Percentiles rank a stretch among this genome's conserved stretches.
These are phyloP conservation scores for Argyrosomus regius DNA, from an alignment of 2,797 vertebrate species.

Conservation along the genomic window DNA sequence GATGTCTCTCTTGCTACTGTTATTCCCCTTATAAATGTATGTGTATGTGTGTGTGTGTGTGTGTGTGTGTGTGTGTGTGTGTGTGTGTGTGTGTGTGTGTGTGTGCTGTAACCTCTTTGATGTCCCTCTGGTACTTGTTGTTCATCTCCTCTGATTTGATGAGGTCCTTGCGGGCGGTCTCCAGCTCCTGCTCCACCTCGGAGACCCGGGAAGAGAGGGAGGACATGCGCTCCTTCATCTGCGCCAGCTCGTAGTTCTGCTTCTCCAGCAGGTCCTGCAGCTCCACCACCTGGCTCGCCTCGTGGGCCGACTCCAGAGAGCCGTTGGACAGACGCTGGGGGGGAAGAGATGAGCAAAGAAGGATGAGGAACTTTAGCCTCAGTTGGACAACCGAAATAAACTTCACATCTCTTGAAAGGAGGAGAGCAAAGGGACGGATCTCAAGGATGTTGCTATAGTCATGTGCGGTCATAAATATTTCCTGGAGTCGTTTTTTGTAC, in stretches of 20 bases:
- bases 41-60: conserved; percentile 8
- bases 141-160: conserved; percentile 99
- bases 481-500: neutral
- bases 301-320: conserved; percentile 94
- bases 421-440: neutral
- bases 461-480: neutral
- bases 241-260: conserved; percentile 98
- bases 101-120: conserved; percentile 91
- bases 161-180: conserved; percentile 97
- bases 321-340: conserved; percentile 95
- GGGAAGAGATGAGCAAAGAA: neutral
- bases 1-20: conserved; percentile 56
- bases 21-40: conserved; percentile 34
- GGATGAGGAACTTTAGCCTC: neutral
- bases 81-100: conserved; percentile 7
- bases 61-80: conserved; percentile 6
- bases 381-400: neutral
- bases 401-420: neutral
- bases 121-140: conserved; percentile 98
- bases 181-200: conserved; percentile 98
- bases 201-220: conserved; percentile 94
- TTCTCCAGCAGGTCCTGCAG: conserved; percentile 98
- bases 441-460: neutral
- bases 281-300: conserved; percentile 95
- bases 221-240: conserved; percentile 99